Conservation (phyloP, 2,888 invertebrate species). For the Theretra japonica region DNA sequence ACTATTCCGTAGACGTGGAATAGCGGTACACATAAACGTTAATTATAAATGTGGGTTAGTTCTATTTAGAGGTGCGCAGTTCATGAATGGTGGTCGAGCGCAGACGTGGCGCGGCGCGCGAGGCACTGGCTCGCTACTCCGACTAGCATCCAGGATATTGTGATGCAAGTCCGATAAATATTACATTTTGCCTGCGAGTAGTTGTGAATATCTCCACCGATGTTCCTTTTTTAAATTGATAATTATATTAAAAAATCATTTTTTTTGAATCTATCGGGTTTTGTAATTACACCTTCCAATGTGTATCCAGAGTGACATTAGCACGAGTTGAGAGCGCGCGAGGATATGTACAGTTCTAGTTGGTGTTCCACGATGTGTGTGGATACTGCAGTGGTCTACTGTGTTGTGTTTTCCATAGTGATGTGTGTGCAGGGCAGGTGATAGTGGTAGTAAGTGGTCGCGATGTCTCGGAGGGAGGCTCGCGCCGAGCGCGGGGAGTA, state of each 20-base stretch:
- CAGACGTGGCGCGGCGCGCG: constrained; percentile 30
- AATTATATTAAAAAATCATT: too few species aligned
- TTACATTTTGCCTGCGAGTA: neutral
- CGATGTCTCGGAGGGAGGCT: constrained; percentile 69
- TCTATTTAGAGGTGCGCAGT: constrained; percentile 32
- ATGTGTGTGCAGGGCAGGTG: constrained; percentile 16
- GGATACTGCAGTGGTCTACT: neutral
- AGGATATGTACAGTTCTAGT: neutral
- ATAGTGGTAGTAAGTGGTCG: neutral
- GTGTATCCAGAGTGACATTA: too few species aligned
- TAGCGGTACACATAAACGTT: constrained; percentile 11
- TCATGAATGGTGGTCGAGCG: constrained; percentile 31
- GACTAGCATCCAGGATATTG: neutral
- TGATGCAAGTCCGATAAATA: neutral
- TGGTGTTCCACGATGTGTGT: neutral
- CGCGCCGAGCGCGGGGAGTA: constrained; percentile 60
- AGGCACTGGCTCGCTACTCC: neutral
- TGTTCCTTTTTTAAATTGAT: too few species aligned
- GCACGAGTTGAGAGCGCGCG: neutral
- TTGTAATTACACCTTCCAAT: too few species aligned
- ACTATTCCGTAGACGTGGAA: constrained; percentile 22
- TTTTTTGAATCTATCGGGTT: too few species aligned
- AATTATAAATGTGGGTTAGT: constrained; percentile 30
- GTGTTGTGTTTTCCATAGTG: neutral
- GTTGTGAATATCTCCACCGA: too few species aligned